phyloP scores from a whole-genome alignment of 2,888 invertebrate species.

The Tuberolachnus salignus region DNA sequence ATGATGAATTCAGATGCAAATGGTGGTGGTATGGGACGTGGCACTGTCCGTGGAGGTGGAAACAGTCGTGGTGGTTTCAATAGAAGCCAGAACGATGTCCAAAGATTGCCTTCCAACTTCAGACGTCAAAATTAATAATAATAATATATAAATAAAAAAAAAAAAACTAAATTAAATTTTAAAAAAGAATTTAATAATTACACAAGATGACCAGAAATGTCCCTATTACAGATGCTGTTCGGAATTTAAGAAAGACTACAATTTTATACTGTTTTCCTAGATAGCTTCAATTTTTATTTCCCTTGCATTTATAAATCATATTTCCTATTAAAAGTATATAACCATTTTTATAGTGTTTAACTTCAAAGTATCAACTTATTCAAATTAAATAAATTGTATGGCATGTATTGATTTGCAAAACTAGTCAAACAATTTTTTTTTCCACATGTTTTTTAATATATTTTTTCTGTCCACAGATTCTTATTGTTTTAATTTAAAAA shows the following conservation, averaged over 20 bases:
- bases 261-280: slow-evolving; percentile 53
- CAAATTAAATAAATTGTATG: slow-evolving; percentile 30
- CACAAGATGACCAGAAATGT: slow-evolving; percentile 45
- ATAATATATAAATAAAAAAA: slow-evolving; percentile 15
- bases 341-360: slow-evolving; percentile 38
- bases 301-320: slow-evolving; percentile 28
- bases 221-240: slow-evolving; percentile 40
- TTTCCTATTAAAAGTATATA: slow-evolving; percentile 40
- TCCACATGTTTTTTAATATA: slow-evolving; percentile 17
- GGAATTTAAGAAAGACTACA: slow-evolving; percentile 50
- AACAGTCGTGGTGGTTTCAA: slow-evolving; percentile 60
- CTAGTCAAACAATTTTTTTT: slow-evolving; percentile 44
- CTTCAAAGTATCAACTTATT: slow-evolving; percentile 39
- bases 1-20: slow-evolving; percentile 51
- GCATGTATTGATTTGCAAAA: slow-evolving; percentile 27
- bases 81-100: slow-evolving; percentile 50
- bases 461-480: slow-evolving; percentile 32
- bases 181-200: slow-evolving; percentile 36
- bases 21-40: slow-evolving; percentile 59
- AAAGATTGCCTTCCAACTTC: slow-evolving; percentile 46
- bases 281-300: slow-evolving; percentile 47
- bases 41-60: slow-evolving; percentile 58
- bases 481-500: slow-evolving; percentile 27
- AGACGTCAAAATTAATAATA: slow-evolving; percentile 51
- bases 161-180: slow-evolving; percentile 6